phyloP scores from a whole-genome alignment of 2,888 invertebrate species.

The Stenodema calcarata region DNA sequence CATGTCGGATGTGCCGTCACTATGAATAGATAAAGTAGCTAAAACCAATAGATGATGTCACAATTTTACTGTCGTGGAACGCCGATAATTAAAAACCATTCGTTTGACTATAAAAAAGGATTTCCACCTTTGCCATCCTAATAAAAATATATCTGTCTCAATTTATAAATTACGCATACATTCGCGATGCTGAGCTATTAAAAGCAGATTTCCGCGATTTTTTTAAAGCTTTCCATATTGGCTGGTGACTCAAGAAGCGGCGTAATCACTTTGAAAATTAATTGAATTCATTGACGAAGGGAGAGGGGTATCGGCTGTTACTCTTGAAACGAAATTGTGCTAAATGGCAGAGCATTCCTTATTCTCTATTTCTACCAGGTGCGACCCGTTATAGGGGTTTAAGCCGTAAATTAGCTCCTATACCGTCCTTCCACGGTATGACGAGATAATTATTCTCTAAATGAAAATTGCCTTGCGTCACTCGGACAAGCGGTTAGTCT shows the following conservation, averaged over 20 bases:
- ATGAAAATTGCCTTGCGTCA: conserved; percentile 21
- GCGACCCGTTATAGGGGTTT: not conserved
- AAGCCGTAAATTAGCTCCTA: conserved; percentile 18
- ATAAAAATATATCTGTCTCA: not conserved
- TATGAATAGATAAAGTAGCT: not conserved
- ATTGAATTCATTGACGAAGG: not conserved
- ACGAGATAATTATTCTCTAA: conserved; percentile 26
- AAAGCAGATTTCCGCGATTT: not conserved
- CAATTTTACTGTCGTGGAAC: not conserved
- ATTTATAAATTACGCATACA: conserved; percentile 11
- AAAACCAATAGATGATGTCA: not conserved
- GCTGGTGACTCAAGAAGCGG: not conserved
- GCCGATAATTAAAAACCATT: not conserved
- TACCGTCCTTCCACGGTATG: conserved; percentile 6
- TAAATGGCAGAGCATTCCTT: conserved; percentile 26
- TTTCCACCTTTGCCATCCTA: not conserved
- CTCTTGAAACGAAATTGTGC: not conserved
- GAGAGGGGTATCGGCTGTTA: not conserved
- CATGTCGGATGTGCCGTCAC: no score
- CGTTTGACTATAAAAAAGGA: not conserved
- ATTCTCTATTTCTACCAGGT: conserved; percentile 11
- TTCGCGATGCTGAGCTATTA: not conserved
- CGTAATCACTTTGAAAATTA: not conserved
- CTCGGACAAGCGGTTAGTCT: not conserved
- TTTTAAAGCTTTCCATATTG: not conserved